Base-by-base conservation (phyloP, 1,140 invertebrate species). In the Patella vulgata region DNA sequence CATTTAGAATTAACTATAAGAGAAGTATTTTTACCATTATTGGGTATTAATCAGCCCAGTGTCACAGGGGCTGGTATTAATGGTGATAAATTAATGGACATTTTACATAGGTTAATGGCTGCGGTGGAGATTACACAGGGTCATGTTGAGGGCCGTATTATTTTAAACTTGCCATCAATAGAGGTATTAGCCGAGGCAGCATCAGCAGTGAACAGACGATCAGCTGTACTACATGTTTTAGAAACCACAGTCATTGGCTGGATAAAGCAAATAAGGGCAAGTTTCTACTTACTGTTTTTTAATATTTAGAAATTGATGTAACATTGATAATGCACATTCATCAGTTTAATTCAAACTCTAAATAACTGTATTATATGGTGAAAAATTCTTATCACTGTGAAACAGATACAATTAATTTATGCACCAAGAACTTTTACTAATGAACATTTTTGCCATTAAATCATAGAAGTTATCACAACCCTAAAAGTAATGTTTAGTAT, bases 191-290 rank as follows among this genome's bases (percentile, higher is more conserved):
- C 82, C 14, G 80, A 84, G 53, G 80, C 80, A 47, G 78, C 81
- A n/a, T 73, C 70, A 11, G 69, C 69, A 9, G 68, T 75, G 1
- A 76, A 71, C 53, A 70, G 83, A 63, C 54, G 81, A 55, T 73
- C 70, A 8, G 74, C 82, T 11, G 82, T 85, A 0, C 59, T 85
- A 14, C 82, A 84, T 70, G 80, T 85, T 9, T 60, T 85, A 27
- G 83, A 85, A 65, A 80, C 82, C 17, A 85, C 82, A 55, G 79
- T 85, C 21, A 78, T 84, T 30, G 80, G 76, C 21, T 85, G 83
- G 83, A 82, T 82, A 51, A 85, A 85, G 70, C 82, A 84, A 51
- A 85, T 85, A 30, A 80, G 79, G 77, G 81, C 78, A 61, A 28
- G 56, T 52, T 40, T 25, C n/a, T n/a, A n/a, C n/a, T n/a, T n/a